Conservation (phyloP, 2,113 vertebrate genomes). For the Etheostoma cragini region DNA sequence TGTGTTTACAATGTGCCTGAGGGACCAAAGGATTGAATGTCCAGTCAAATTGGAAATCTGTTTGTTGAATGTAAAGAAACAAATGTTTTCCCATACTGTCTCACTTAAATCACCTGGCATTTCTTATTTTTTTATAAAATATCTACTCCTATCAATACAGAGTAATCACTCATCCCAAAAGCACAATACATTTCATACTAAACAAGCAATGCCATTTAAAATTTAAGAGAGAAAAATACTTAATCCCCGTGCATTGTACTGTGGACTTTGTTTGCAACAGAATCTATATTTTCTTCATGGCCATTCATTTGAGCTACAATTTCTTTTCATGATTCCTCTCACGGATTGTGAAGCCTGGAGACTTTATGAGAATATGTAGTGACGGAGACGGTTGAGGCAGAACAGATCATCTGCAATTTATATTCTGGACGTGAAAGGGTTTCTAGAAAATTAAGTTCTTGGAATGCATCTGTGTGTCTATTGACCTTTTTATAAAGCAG, state of each 20-base stretch:
- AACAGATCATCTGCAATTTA: slow-evolving; percentile 2
- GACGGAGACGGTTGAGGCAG: background rate
- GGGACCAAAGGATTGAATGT: slow-evolving; percentile 50
- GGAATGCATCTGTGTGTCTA: background rate
- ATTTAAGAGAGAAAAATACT: background rate
- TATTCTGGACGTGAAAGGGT: background rate
- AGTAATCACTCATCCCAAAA: slow-evolving; percentile 8
- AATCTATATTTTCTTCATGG: slow-evolving; percentile 5
- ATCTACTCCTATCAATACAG: background rate
- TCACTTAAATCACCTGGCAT: slow-evolving; percentile 21
- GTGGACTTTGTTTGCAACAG: background rate
- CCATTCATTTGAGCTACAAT: slow-evolving; percentile 5
- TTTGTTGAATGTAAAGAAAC: slow-evolving; percentile 44
- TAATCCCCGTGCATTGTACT: slow-evolving; percentile 2
- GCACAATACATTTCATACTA: background rate
- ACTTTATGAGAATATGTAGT: background rate
- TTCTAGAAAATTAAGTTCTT: background rate
- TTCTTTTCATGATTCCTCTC: background rate
- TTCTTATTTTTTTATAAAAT: slow-evolving; percentile 11
- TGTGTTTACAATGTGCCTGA: slow-evolving; percentile 52
- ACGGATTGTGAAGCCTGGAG: background rate
- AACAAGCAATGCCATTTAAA: slow-evolving; percentile 1
- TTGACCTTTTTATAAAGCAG: background rate
- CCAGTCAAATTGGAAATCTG: slow-evolving; percentile 49
- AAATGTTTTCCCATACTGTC: slow-evolving; percentile 8